Evolutionary conservation across 2,113 vertebrate genomes (phyloP).

Genomic region (Colius striatus): DNA sequence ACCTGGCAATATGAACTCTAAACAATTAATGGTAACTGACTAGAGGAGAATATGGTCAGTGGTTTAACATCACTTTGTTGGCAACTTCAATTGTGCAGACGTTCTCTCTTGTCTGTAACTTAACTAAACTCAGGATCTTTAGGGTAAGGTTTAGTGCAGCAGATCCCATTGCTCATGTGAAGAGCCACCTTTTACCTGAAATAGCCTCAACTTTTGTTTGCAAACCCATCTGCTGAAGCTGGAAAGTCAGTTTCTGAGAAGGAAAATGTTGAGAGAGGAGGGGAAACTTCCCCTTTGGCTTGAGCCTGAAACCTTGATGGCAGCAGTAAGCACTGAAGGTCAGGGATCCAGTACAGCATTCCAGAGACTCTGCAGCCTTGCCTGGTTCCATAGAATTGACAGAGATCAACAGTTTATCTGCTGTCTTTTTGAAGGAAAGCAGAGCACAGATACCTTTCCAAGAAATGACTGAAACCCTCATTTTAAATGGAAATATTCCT

Average conservation of each 20-base stretch:
- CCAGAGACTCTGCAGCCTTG: background rate
- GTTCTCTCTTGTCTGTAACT: background rate
- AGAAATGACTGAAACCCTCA: background rate
- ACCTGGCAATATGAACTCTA: background rate
- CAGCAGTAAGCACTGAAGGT: background rate
- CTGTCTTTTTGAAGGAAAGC: conserved; percentile 37
- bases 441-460: conserved; percentile 11
- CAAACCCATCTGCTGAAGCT: background rate
- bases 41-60: background rate
- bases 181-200: background rate
- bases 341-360: background rate
- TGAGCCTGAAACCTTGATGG: background rate
- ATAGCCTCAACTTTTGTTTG: background rate
- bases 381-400: background rate
- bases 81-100: background rate
- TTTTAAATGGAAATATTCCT: background rate
- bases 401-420: conserved; percentile 31
- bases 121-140: background rate
- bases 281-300: background rate
- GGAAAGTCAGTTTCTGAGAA: background rate
- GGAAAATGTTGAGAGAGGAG: background rate
- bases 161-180: background rate
- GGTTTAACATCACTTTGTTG: background rate
- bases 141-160: background rate
- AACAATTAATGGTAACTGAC: background rate